Evolutionary conservation across 2,797 vertebrate genomes (phyloP).

Genomic region (Halcyon chelicuti): DNA sequence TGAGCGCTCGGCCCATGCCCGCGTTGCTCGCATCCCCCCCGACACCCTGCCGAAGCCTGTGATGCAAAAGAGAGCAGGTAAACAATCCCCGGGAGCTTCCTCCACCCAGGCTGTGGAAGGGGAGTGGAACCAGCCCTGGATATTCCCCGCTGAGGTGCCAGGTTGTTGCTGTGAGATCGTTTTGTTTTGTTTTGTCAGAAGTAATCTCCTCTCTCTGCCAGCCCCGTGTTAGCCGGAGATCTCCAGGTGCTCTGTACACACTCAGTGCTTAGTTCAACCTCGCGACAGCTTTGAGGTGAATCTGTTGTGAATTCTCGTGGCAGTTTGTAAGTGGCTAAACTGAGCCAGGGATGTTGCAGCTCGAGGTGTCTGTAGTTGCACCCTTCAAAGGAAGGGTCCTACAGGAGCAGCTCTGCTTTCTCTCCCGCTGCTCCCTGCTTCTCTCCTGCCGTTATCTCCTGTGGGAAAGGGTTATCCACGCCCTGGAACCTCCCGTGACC

Average conservation of each 20-base stretch:
- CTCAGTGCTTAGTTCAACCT: slow-evolving; percentile 44
- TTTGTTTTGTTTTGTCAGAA: slow-evolving; percentile 21
- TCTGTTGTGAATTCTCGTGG: slow-evolving; percentile 9
- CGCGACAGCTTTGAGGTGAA: slow-evolving; percentile 6
- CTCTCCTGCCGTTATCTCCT: not conserved
- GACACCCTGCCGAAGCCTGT: not conserved
- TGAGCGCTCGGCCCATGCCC: not conserved
- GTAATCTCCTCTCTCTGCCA: not conserved
- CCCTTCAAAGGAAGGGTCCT: not conserved
- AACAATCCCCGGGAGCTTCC: not conserved
- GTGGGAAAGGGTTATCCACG: not conserved
- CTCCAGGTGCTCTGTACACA: not conserved
- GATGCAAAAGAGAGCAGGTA: not conserved
- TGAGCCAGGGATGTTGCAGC: not conserved
- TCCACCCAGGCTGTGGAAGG: not conserved
- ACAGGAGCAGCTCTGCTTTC: not conserved
- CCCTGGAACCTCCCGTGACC: fast-evolving
- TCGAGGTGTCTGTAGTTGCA: not conserved
- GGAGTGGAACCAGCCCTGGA: not conserved
- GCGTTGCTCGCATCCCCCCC: not conserved
- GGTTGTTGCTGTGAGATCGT: not conserved
- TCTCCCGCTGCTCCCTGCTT: not conserved
- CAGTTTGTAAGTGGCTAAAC: not conserved
- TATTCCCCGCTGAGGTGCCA: slow-evolving; percentile 19
- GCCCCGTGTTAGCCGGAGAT: slow-evolving; percentile 26